Evolutionary conservation across 2,888 invertebrate species (phyloP), one percentile per base, ranked within the genome.

Genomic region (Leucophenga montana): DNA sequence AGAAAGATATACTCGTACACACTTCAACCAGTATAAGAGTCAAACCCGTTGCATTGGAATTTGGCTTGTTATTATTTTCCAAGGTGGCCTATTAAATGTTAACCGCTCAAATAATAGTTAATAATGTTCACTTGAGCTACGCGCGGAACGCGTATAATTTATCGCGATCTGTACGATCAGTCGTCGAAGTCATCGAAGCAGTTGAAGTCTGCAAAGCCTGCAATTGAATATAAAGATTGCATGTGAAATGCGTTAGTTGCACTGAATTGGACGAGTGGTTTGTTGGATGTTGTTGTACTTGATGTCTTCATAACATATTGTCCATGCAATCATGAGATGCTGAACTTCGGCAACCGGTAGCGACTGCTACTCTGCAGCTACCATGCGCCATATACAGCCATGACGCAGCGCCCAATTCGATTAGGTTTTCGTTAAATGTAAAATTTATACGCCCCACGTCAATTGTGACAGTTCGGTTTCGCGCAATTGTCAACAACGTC

Each of bases 401-500:
- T 75, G 73, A 74, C 72, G 73, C 74, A 86, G 82, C 82, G 80
- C 82, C 80, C 84, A 85, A 85, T 85, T 85, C 85, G 76, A 84
- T 84, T 83, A 80, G 78, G 82, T 80, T 82, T 81, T 79, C 78
- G 81, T 83, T 84, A 80, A 84, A 83, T 83, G 83, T 82, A 82
- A 84, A 80, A 84, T 85, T 83, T 84, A 84, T 85, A 85, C 82
- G 85, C 84, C 83, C 78, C 83, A 85, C 83, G 83, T 84, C 83
- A 84, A 78, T 83, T 85, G 82, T 83, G 84, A 85, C 85, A 85
- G 84, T 84, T 85, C 79, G 61, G 69, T 33, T 54, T 68, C 54
- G 65, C 50, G 44, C 67, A 53, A 65, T 67, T 65, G 66, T 59
- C 66, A 75, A 74, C 81, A 78, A 72, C 66, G 66, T 33, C 65